These are phyloP conservation scores for Dioctria linearis DNA, from an alignment of 2,888 invertebrate genomes.

Conservation along the genomic window DNA sequence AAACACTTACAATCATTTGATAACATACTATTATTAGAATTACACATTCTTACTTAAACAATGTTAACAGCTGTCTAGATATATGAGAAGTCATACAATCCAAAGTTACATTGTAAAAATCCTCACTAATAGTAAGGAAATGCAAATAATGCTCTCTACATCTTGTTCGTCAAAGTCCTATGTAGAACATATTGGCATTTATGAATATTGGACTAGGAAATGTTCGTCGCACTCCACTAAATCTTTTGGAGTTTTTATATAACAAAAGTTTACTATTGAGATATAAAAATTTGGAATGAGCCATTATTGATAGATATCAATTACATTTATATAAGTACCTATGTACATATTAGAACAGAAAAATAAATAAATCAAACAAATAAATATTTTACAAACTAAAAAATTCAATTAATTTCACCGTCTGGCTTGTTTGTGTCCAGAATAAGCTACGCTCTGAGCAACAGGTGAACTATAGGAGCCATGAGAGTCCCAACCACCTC, in stretches of 20 bases:
- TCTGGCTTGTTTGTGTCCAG: conserved; percentile 71
- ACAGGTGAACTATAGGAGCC: conserved; percentile 73
- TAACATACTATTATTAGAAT: background rate
- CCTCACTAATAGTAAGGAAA: background rate
- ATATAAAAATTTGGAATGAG: background rate
- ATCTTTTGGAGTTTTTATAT: background rate
- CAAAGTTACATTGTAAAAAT: too few species aligned
- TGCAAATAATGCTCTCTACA: background rate
- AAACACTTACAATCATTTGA: background rate
- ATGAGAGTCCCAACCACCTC: conserved; percentile 70
- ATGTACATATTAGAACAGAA: conserved; percentile 6
- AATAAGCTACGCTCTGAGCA: conserved; percentile 73
- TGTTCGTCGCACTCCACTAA: conserved; percentile 5
- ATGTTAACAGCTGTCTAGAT: background rate
- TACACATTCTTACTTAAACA: conserved; percentile 9
- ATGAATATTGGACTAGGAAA: conserved; percentile 38
- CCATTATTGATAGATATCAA: conserved; percentile 19
- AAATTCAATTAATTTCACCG: conserved; percentile 39
- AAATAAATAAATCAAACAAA: conserved; percentile 51
- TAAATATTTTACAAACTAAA: conserved; percentile 21
- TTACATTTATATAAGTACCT: background rate
- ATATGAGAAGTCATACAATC: background rate
- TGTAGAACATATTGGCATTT: conserved; percentile 30
- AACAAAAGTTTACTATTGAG: background rate
- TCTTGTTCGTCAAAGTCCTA: background rate